These are phyloP conservation scores for Bombus cullumanus DNA, from an alignment of 1,140 invertebrate species.

Conservation along the genomic window DNA sequence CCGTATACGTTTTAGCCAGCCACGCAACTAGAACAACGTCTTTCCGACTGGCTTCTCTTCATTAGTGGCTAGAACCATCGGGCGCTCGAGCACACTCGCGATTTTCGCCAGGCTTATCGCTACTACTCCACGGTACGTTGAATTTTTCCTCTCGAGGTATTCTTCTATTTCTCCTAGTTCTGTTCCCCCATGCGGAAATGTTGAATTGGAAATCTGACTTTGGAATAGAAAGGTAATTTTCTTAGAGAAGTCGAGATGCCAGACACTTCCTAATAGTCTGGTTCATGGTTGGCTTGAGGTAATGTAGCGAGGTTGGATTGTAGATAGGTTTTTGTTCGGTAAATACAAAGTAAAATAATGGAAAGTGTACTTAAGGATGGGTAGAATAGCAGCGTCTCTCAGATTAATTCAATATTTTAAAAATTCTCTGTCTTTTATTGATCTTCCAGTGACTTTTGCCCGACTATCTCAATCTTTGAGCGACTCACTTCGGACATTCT, in stretches of 20 bases:
- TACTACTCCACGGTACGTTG: constrained; percentile 6
- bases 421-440: no score
- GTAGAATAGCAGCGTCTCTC: no score
- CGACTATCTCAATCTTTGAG: no score
- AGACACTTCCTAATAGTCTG: not conserved
- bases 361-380: no score
- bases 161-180: not conserved
- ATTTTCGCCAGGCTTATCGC: constrained; percentile 23
- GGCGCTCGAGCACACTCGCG: constrained; percentile 29
- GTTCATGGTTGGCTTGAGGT: not conserved
- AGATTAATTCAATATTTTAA: no score
- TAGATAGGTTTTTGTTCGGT: no score
- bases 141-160: not conserved
- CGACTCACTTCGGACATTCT: no score
- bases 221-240: not conserved
- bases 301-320: no score
- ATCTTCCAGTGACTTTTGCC: no score
- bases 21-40: not conserved
- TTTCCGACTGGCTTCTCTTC: constrained; percentile 35
- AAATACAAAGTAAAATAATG: no score
- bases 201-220: not conserved
- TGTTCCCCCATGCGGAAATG: not conserved
- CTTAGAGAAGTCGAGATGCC: not conserved
- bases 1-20: constrained; percentile 19
- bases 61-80: constrained; percentile 44